Base-by-base conservation (phyloP, 2,888 invertebrate genomes). In the Anoncus sp. region DNA sequence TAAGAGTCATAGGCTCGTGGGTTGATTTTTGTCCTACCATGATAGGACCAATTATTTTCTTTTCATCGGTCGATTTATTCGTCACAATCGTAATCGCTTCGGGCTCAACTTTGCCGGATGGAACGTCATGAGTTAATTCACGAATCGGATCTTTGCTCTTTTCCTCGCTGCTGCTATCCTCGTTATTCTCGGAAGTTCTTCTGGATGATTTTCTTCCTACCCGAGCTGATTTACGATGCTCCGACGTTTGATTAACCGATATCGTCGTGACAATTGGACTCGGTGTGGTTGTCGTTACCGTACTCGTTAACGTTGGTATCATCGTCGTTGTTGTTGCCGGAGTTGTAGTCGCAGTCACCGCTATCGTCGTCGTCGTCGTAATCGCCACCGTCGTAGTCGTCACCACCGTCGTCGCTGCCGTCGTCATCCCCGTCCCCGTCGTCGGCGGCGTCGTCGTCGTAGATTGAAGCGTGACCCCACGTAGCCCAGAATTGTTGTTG, bases 181-280 rank as follows among this genome's bases (percentile, higher is more conserved):
- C 90, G 1, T 94, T 94, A 1, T 94, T 94, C 77, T 95, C 95
- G 0, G 95, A 95, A 10, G 93, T 91, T 84, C 95, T 93, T 62
- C 95, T 92, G 81, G 94, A 93, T 1, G 93, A 92, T 79, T 94
- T 93, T 75, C 94, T 93, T 2, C 92, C 92, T 5, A 94, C 94
- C 70, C 96, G 93, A 0, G 95, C 94, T 40, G 95, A 95, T 86
- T 95, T 95, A 49, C 94, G 92, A 0, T 87, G 84, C 62, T 90
- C 89, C 0, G 86, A 71, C 5, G 82, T 60, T n/a, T 35, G 53
- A 49, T 53, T 63, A 4, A 71, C 20, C 22, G 66, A 22, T 2
- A 40, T 20, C 1, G 80, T 78, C 4, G 84, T 47, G 14, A 84
- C 79, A 10, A 84, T 67, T 35, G 83, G 81, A 22, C 38, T 66